Evolutionary conservation across 2,113 vertebrate genomes (phyloP).

Genomic region (Lepisosteus osseus): DNA sequence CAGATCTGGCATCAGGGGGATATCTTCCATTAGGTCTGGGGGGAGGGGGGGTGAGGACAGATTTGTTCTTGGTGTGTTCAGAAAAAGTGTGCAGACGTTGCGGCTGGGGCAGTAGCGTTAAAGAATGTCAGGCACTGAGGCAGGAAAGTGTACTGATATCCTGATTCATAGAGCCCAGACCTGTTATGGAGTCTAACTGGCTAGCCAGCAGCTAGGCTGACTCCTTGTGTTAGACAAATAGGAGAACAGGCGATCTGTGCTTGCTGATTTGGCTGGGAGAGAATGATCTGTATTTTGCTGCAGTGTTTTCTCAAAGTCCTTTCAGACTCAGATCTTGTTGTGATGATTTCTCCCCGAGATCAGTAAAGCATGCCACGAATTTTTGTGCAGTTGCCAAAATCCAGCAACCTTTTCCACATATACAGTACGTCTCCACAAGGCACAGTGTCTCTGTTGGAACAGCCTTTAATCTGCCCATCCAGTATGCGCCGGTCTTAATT

Average conservation of each 20-base stretch:
- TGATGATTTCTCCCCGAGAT: too few relatives aligned
- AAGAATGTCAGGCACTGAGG: constrained; percentile 23
- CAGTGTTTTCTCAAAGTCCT: too few relatives aligned
- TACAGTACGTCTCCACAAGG: too few relatives aligned
- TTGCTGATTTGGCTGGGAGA: too few relatives aligned
- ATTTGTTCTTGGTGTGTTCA: constrained; percentile 22
- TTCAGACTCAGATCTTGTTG: too few relatives aligned
- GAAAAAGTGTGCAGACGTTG: constrained; percentile 10
- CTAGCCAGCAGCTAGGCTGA: constrained; percentile 18
- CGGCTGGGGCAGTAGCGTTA: constrained; percentile 30
- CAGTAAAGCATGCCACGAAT: too few relatives aligned
- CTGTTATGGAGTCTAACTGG: constrained; percentile 17
- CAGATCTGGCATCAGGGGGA: constrained; percentile 13
- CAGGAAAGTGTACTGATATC: constrained; percentile 24
- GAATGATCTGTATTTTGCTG: too few relatives aligned
- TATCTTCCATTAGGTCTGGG: constrained; percentile 18
- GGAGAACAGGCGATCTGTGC: neutral
- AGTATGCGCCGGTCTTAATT: too few relatives aligned
- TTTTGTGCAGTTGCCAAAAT: too few relatives aligned
- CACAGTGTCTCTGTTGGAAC: too few relatives aligned
- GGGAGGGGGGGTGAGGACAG: constrained; percentile 23
- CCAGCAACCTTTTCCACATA: too few relatives aligned
- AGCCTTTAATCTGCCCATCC: too few relatives aligned
- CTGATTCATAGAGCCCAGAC: constrained; percentile 38
- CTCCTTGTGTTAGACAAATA: constrained; percentile 9